Evolutionary conservation across 1,140 invertebrate genomes (phyloP).

Genomic region (Linepithema humile): DNA sequence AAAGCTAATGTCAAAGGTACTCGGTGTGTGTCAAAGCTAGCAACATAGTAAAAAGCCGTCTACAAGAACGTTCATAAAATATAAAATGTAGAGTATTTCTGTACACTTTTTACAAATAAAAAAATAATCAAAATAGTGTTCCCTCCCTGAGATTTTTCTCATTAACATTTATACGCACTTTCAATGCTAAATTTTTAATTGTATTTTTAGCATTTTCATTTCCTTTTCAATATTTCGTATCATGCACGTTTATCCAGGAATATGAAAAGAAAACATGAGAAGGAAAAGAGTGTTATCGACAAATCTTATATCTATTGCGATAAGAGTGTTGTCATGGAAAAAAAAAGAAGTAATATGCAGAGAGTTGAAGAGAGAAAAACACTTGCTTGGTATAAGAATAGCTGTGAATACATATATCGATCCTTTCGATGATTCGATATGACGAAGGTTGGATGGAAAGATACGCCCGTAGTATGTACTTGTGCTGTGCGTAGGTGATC

Average conservation of each 20-base stretch:
- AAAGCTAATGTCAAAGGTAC: too few species aligned
- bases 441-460: slow-evolving; percentile 36
- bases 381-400: not conserved
- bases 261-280: not conserved
- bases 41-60: not conserved
- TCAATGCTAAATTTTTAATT: too few species aligned
- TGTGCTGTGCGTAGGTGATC: slow-evolving; percentile 42
- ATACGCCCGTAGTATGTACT: not conserved
- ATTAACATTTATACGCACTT: too few species aligned
- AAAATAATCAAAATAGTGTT: not conserved
- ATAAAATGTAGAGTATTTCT: not conserved
- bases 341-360: not conserved
- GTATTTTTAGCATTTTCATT: too few species aligned
- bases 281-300: not conserved
- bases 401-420: slow-evolving; percentile 29
- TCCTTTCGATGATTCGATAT: slow-evolving; percentile 2
- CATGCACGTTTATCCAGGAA: not conserved
- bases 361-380: not conserved
- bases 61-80: not conserved
- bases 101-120: not conserved
- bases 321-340: not conserved
- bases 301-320: not conserved
- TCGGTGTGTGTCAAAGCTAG: too few species aligned
- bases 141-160: too few species aligned
- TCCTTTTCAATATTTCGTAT: not conserved